Evolutionary conservation across 2,888 invertebrate genomes (phyloP).

Genomic region (Lydus trimaculatus): DNA sequence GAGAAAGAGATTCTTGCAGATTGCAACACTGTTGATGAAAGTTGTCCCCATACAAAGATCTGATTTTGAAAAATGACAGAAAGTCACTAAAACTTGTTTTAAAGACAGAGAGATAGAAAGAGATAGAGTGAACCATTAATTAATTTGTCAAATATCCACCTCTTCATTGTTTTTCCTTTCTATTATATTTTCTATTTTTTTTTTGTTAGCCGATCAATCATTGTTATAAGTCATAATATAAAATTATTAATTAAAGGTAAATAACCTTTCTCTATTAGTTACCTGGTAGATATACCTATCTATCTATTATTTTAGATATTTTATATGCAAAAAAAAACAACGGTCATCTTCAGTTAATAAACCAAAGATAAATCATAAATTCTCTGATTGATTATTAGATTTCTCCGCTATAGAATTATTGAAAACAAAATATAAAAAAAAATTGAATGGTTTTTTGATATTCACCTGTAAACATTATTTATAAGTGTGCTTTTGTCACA

Average conservation of each 20-base stretch:
- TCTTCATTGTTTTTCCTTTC: too few species aligned
- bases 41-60: too few species aligned
- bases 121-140: too few species aligned
- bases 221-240: background rate
- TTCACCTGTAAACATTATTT: background rate
- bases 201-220: conserved; percentile 5
- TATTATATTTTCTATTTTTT: too few species aligned
- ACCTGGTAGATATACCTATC: background rate
- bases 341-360: background rate
- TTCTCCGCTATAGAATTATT: background rate
- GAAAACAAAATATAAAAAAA: background rate
- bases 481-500: background rate
- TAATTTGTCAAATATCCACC: too few species aligned
- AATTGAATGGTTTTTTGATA: background rate
- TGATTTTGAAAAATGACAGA: too few species aligned
- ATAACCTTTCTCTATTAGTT: background rate
- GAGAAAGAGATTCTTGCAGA: too few species aligned
- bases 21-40: too few species aligned
- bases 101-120: too few species aligned
- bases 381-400: background rate
- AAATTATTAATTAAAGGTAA: background rate
- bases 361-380: background rate
- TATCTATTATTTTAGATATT: background rate
- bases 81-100: too few species aligned
- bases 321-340: background rate